phyloP scores from a whole-genome alignment of 2,113 vertebrate species.

The human (Homo sapiens) region DNA sequence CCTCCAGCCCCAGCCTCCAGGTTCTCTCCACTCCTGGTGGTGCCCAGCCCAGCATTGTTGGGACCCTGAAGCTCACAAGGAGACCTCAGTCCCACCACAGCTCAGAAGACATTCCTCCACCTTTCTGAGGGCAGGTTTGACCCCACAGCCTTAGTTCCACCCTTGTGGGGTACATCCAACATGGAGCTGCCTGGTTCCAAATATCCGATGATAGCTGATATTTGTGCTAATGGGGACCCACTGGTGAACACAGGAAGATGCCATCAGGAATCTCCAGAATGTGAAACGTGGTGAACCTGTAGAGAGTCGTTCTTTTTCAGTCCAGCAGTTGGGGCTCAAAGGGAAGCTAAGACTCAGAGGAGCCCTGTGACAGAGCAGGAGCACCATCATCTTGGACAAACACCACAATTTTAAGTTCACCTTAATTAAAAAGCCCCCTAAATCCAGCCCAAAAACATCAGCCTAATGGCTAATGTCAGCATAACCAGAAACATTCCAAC shows the following conservation, averaged over 20 bases:
- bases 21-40: not conserved
- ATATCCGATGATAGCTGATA: too few species aligned
- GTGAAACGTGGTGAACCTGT: not conserved
- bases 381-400: too few species aligned
- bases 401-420: too few species aligned
- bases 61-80: fast-evolving
- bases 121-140: not conserved
- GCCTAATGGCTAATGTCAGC: too few species aligned
- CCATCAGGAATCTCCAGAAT: not conserved
- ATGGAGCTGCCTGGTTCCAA: not conserved
- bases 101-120: not conserved
- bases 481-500: too few species aligned
- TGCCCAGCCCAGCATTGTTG: not conserved
- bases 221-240: not conserved
- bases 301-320: not conserved
- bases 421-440: too few species aligned
- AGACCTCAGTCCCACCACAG: not conserved
- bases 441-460: too few species aligned
- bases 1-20: not conserved
- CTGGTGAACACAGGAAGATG: not conserved
- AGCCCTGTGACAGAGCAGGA: too few species aligned
- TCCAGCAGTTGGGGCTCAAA: too few species aligned
- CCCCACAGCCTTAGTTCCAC: too few species aligned
- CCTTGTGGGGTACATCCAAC: too few species aligned
- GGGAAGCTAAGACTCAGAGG: too few species aligned